These are phyloP conservation scores for Hippocampus zosterae DNA, from an alignment of 2,113 vertebrate species.

Conservation along the genomic window DNA sequence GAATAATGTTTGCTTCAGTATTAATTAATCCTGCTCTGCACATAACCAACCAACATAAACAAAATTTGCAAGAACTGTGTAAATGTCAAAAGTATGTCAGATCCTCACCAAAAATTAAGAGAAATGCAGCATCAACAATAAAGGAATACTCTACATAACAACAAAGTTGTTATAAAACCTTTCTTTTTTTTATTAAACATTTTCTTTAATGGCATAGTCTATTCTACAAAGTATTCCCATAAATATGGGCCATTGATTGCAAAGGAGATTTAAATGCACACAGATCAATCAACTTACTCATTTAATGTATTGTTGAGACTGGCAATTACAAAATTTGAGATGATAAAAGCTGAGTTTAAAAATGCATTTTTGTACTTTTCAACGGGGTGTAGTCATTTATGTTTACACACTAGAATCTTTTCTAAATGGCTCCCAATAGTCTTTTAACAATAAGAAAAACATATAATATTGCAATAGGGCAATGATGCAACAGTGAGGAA, in stretches of 20 bases:
- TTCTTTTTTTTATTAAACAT: not conserved
- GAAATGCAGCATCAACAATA: not conserved
- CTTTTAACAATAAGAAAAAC: not conserved
- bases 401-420: not conserved
- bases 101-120: not conserved
- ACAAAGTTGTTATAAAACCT: not conserved
- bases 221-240: not conserved
- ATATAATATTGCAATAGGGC: not conserved
- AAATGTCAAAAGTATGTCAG: not conserved
- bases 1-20: not conserved
- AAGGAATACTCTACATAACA: not conserved
- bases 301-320: not conserved
- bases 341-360: not conserved
- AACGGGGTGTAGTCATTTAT: not conserved
- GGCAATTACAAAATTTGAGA: not conserved
- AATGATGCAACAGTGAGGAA: conserved; percentile 1
- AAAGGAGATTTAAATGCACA: not conserved
- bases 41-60: not conserved
- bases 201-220: too few species aligned
- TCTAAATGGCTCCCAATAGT: not conserved
- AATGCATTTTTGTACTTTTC: not conserved
- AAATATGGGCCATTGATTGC: too few species aligned
- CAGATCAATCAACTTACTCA: not conserved
- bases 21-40: conserved; percentile 20
- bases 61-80: too few species aligned